These are phyloP conservation scores for Acanthornis magna DNA, from an alignment of 2,797 vertebrate genomes.

Conservation along the genomic window DNA sequence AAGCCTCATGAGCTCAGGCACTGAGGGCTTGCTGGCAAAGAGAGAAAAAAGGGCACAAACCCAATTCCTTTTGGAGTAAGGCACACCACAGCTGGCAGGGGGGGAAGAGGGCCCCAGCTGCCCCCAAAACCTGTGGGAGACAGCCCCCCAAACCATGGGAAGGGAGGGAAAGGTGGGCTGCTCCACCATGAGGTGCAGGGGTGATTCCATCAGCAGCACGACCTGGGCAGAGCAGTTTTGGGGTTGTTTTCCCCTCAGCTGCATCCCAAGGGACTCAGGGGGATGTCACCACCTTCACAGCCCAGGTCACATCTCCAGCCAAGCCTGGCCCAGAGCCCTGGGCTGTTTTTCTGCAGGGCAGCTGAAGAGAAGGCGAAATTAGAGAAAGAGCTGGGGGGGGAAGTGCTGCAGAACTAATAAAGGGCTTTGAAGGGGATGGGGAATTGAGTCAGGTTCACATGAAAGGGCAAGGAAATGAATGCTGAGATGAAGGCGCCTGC, in stretches of 20 bases:
- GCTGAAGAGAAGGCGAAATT: background rate
- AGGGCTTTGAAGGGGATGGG: slow-evolving; percentile 30
- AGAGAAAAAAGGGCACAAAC: background rate
- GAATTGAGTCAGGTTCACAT: slow-evolving; percentile 35
- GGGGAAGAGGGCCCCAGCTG: background rate
- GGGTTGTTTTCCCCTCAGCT: background rate
- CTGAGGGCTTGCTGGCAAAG: background rate
- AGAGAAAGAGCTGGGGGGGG: background rate
- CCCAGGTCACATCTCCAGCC: background rate
- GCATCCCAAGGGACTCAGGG: background rate
- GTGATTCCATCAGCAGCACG: background rate
- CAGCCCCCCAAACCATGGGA: background rate
- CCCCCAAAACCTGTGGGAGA: background rate
- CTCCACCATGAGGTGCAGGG: fast-evolving
- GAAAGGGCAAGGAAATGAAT: slow-evolving; percentile 29
- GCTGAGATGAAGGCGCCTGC: slow-evolving; percentile 21
- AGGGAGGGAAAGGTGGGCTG: background rate
- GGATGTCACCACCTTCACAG: background rate
- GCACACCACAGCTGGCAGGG: background rate
- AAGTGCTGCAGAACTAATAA: background rate
- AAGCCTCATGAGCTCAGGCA: background rate
- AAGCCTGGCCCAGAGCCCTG: background rate
- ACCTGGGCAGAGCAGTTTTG: background rate
- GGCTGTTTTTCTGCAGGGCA: background rate
- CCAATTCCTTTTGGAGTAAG: background rate